Conservation (phyloP, 2,888 invertebrate genomes). For the Parnassius apollo region DNA sequence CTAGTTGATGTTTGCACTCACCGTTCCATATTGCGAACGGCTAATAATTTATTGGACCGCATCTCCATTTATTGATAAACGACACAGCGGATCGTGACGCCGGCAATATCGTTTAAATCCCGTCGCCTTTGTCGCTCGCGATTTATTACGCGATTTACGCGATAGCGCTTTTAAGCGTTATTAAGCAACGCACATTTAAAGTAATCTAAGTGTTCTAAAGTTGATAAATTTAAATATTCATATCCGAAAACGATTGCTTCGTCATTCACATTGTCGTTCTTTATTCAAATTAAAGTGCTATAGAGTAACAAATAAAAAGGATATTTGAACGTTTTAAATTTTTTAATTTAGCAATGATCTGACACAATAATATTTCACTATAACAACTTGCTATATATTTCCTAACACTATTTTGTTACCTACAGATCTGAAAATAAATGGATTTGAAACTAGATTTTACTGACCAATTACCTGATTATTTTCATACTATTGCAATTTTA, state of each 20-base stretch:
- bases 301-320: too few species aligned
- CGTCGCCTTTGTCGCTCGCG: conserved; percentile 23
- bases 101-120: conserved; percentile 27
- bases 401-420: too few species aligned
- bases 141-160: conserved; percentile 22
- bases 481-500: too few species aligned
- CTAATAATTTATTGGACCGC: conserved; percentile 61
- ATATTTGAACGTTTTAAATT: too few species aligned
- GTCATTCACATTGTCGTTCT: too few species aligned
- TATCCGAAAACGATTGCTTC: not conserved
- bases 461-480: too few species aligned
- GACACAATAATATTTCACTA: too few species aligned
- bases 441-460: too few species aligned
- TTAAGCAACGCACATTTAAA: conserved; percentile 13
- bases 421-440: too few species aligned
- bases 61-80: conserved; percentile 63
- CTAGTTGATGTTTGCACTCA: conserved; percentile 54
- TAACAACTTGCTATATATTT: too few species aligned
- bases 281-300: too few species aligned
- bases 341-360: too few species aligned
- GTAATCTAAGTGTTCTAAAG: conserved; percentile 5
- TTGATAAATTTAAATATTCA: conserved; percentile 8
- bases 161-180: conserved; percentile 14
- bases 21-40: conserved; percentile 49
- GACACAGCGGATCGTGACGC: conserved; percentile 36